phyloP scores from a whole-genome alignment of 2,113 vertebrate species.

The Ciconia boyciana region DNA sequence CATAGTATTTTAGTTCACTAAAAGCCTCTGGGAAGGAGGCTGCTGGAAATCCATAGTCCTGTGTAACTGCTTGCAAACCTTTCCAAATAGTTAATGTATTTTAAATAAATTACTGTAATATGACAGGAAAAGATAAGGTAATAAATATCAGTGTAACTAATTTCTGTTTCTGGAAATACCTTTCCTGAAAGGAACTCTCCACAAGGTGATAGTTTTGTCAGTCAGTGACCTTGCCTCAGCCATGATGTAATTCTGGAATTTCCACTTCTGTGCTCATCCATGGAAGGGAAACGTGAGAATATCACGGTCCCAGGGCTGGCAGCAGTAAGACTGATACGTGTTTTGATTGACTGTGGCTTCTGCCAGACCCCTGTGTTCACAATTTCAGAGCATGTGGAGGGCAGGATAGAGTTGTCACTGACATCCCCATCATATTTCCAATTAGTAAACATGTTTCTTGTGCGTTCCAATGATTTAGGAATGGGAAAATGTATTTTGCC shows the following conservation, averaged over 20 bases:
- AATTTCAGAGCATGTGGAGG: neutral
- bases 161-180: neutral
- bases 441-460: constrained; percentile 15
- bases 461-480: neutral
- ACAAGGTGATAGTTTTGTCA: neutral
- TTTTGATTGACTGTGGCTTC: neutral
- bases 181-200: neutral
- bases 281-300: neutral
- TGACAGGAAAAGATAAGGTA: neutral
- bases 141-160: neutral
- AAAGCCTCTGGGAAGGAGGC: neutral
- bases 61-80: neutral
- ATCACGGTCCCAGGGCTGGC: neutral
- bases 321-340: accelerated
- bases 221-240: neutral
- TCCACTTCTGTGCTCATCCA: neutral
- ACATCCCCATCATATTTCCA: neutral
- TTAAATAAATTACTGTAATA: neutral
- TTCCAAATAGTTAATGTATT: neutral
- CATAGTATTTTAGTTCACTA: neutral
- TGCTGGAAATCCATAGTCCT: neutral
- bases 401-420: constrained; percentile 34
- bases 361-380: neutral
- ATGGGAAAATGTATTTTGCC: neutral
- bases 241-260: neutral